Base-by-base conservation (phyloP, 1,140 invertebrate genomes). In the Drosophila arawakana region DNA sequence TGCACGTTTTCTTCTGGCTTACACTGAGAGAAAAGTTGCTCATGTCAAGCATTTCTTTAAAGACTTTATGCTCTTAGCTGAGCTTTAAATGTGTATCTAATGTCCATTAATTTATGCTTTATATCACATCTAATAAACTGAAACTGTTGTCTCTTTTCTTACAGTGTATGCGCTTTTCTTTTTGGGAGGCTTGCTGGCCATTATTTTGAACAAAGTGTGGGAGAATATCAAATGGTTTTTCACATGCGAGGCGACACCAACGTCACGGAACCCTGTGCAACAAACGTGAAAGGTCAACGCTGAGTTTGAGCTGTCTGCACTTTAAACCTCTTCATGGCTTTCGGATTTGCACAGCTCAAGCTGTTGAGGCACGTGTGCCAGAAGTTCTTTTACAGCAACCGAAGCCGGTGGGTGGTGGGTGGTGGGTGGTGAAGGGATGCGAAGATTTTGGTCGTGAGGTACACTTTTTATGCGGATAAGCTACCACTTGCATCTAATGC, bases 151-250 rank as follows among this genome's bases (percentile, higher is more conserved):
- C 11, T 68, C 37, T 25, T 68, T 37, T 35, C 15, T 18, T 2
- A 2, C 25, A 30, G 25, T 30, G 25, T 30, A 30, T 6, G 6
- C 3, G 3, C 4, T 35, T 18, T 47, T 11, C n/a, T 39, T 50
- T 62, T 49, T 11, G 10, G 2, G 21, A 21, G 25, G n/a, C 25
- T 8, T 46, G n/a, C 63, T 46, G 60, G 60, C 71, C 73, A 75
- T 75, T 75, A 65, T 65, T 71, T 75, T 71, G 65, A 71, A 65
- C 67, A 75, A 30, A 75, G 60, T 75, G 73, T 71, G 68, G 60
- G 66, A 63, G 43, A 25, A 41, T 71, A 71, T 71, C 73, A 75
- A 75, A 63, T 75, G 67, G 58, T 62, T 71, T 44, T 62, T 44
- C 58, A 13, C 67, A 63, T 54, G 67, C 54, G 30, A 44, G 39